Evolutionary conservation across 2,888 invertebrate genomes (phyloP).

Genomic region (Plagodis dolabraria): DNA sequence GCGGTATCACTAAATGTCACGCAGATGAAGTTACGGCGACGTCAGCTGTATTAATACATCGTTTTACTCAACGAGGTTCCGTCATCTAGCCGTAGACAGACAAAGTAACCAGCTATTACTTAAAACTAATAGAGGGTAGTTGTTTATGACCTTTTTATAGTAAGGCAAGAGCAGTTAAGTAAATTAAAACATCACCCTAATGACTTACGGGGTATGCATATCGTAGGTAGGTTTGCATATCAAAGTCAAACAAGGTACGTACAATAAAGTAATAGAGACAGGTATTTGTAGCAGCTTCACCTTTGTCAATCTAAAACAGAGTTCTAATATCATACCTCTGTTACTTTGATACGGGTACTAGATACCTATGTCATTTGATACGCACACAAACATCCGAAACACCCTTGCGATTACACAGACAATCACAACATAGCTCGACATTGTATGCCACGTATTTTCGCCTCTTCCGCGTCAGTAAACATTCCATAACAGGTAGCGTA

Average conservation of each 20-base stretch:
- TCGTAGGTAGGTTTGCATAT: not conserved
- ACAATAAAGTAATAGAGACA: not conserved
- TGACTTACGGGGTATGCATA: not conserved
- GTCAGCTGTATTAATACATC: too few species aligned
- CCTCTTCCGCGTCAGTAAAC: constrained; percentile 24
- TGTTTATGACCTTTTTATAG: too few species aligned
- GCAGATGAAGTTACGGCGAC: too few species aligned
- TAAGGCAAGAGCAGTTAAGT: not conserved
- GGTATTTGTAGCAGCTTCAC: not conserved
- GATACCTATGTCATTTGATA: constrained; percentile 2
- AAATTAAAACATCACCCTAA: constrained; percentile 1
- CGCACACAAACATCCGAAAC: not conserved
- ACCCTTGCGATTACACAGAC: not conserved
- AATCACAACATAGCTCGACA: constrained; percentile 10
- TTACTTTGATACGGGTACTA: not conserved
- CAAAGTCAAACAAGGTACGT: too few species aligned
- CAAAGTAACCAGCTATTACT: too few species aligned
- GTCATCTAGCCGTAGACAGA: too few species aligned
- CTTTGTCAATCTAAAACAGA: not conserved
- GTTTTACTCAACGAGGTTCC: too few species aligned
- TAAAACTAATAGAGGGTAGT: too few species aligned
- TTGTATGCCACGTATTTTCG: constrained; percentile 15
- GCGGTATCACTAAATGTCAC: too few species aligned
- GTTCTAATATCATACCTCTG: not conserved
- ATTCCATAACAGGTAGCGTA: constrained; percentile 25